Evolutionary conservation across 2,113 vertebrate genomes (phyloP).

Genomic region (Eublepharis macularius): DNA sequence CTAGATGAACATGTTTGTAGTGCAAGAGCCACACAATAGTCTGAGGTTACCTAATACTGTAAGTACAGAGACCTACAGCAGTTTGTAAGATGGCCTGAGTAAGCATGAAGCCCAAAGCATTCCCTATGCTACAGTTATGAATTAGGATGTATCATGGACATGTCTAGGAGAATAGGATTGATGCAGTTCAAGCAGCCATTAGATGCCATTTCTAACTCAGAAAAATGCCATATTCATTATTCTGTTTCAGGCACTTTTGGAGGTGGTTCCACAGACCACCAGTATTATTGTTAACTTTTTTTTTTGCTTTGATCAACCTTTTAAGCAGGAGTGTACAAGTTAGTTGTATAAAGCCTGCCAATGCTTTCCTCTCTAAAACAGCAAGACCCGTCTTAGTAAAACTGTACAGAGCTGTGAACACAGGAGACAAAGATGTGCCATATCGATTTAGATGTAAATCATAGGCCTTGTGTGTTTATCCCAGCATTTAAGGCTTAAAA

Average conservation of each 20-base stretch:
- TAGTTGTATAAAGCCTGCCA: background rate
- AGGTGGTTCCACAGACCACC: background rate
- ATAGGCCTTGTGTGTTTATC: too few species aligned
- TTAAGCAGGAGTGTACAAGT: background rate
- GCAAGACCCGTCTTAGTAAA: background rate
- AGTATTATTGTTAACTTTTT: background rate
- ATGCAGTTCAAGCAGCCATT: background rate
- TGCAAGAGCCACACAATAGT: background rate
- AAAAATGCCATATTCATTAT: background rate
- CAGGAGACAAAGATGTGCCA: too few species aligned
- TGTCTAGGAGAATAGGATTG: background rate
- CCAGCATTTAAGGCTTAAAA: background rate
- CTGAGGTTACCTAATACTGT: background rate
- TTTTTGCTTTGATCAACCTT: background rate
- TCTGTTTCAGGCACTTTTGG: background rate
- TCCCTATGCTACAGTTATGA: too few species aligned
- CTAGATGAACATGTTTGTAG: background rate
- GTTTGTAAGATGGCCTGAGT: too few species aligned
- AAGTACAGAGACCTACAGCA: background rate
- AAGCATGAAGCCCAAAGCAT: too few species aligned
- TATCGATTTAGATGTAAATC: background rate
- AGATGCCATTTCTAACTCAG: background rate
- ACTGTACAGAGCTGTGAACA: background rate
- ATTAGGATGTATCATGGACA: background rate
- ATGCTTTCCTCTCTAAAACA: background rate